Conservation (phyloP, 2,888 invertebrate species). For the Patella depressa region DNA sequence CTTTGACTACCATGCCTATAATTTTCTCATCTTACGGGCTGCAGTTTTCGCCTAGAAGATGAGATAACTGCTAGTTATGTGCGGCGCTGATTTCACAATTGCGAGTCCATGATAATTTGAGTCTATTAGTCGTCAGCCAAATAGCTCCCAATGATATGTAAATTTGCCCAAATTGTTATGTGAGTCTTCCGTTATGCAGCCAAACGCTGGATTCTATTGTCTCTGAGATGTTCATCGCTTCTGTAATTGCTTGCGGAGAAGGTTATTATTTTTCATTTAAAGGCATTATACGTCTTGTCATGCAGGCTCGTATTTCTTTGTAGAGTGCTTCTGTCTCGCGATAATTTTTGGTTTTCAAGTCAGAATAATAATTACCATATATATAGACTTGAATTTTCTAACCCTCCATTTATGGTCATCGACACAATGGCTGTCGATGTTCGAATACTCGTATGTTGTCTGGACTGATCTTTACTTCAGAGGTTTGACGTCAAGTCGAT, state of each 20-base stretch:
- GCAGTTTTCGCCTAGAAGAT: slow-evolving; percentile 5
- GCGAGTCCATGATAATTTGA: slow-evolving; percentile 25
- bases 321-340: background rate
- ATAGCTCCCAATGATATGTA: slow-evolving; percentile 26
- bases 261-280: slow-evolving; percentile 7
- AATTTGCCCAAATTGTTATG: slow-evolving; percentile 16
- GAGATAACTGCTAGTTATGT: slow-evolving; percentile 10
- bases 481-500: too few relatives aligned
- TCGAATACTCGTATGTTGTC: too few relatives aligned
- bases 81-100: slow-evolving; percentile 27
- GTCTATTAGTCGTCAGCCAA: slow-evolving; percentile 22
- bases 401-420: background rate
- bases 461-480: too few relatives aligned
- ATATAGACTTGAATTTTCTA: background rate
- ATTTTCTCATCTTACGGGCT: slow-evolving; percentile 16
- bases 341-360: slow-evolving; percentile 2
- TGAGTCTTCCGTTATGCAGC: slow-evolving; percentile 12
- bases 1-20: slow-evolving; percentile 14
- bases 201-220: slow-evolving; percentile 6
- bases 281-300: background rate
- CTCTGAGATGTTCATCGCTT: slow-evolving; percentile 9
- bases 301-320: slow-evolving; percentile 4
- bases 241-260: background rate
- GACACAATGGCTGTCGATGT: too few relatives aligned
- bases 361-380: background rate